Base-by-base conservation (phyloP, 1,140 invertebrate genomes). In the Chironomus striatipennis region DNA sequence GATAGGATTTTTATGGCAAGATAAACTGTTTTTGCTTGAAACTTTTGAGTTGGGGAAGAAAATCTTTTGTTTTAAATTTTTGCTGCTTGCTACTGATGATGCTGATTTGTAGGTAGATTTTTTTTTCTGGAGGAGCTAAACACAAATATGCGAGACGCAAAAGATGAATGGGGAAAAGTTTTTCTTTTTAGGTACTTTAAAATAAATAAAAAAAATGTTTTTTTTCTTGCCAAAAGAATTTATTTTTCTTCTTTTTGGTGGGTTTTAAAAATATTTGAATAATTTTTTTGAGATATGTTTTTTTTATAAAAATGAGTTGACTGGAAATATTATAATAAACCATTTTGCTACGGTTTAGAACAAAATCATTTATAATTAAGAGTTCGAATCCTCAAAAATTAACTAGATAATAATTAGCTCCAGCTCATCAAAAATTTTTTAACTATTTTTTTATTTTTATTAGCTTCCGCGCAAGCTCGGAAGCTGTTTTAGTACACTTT, bases 1-100 rank as follows among this genome's bases (percentile, higher is more conserved):
- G 47, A 57, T 57, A 57, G 47, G 47, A 57, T 57, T 57, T 57
- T 57, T 57, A 57, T 57, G 47, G 47, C n/a, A 57, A 57, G 47
- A 57, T 57, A 57, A 57, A 57, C 47, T 57, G 47, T 57, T 47
- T 47, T 47, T 47, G 7, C 43, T 47, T 15, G 8, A 1, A n/a
- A n/a, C n/a, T n/a, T n/a, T n/a, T n/a, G 12, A 57, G 12, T 34
- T 5, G 47, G 47, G n/a, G n/a, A 5, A 57, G 47, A 57, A n/a
- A 57, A 10, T 57, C 47, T 57, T 57, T 57, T 57, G 47, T 57
- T 57, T 57, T 10, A 47, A 47, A n/a, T n/a, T 47, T 3, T 4
- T 15, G 43, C 43, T 47, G 15, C 43, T 47, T 4, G 8, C 15
- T 15, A 47, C 43, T 47, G 24, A 34, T 34, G 24, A 34, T 47